Base-by-base conservation (phyloP, 1,140 invertebrate species). In the Ruditapes philippinarum region DNA sequence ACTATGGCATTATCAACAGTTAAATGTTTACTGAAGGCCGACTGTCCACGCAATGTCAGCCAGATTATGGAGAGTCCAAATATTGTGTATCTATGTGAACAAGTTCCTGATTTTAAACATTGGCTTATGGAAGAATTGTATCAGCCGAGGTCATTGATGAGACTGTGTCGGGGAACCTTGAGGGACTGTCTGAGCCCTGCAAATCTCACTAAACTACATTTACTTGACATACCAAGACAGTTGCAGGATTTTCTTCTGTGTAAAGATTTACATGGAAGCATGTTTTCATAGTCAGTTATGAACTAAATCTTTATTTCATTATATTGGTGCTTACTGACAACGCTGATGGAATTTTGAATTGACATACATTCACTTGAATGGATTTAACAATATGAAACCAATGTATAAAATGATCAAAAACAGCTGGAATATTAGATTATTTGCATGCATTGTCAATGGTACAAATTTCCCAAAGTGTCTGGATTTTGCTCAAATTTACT, bases 91-190 rank as follows among this genome's bases (percentile, higher is more conserved):
- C 62, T 88, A 31, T 70, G 49, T 54, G 85, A 88, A 3, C 28
- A 31, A 0, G 31, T 85, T 33, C 76, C 88, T 22, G 57, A 42
- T 0, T 89, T 89, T 40, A 84, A 73, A 33, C 19, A 54, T 1
- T 79, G 81, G 81, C 45, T 89, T 31, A 36, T 80, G 2, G 45
- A 85, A 3, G 88, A 89, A 78, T 57, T 89, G 25, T 80, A 89
- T 45, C 68, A 57, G 1, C 88, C 88, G 2, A 76, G 88, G 42
- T 79, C 81, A 19, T 73, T 89, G 45, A 76, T 78, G 88, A 45
- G 88, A 22, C 49, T 78, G 19, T 84, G 81, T 57, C 49, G 88
- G 7, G 36, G 78, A 1, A 65, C 54, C 0, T 33, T 89, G 0
- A 38, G 88, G 31, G 40, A 22, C 0, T 28, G 28, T n/a, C 40